phyloP scores from a whole-genome alignment of 2,113 vertebrate genomes.

The Cervus canadensis region DNA sequence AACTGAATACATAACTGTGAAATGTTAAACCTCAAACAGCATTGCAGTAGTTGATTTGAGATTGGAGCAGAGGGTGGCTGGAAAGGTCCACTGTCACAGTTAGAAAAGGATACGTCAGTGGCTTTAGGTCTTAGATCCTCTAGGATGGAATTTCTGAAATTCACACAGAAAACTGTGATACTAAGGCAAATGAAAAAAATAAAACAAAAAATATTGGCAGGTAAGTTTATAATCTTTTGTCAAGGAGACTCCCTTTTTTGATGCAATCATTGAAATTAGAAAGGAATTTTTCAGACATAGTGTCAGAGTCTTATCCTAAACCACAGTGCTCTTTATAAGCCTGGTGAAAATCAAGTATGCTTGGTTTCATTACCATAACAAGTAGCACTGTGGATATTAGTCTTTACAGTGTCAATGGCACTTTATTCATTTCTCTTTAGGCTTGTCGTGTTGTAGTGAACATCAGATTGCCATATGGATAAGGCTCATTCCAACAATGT shows the following conservation, averaged over 20 bases:
- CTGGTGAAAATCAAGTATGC: not conserved
- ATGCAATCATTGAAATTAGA: not conserved
- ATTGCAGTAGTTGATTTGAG: not conserved
- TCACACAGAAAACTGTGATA: not conserved
- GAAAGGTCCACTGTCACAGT: not conserved
- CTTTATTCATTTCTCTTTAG: not conserved
- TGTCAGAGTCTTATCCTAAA: not conserved
- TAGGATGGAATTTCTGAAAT: not conserved
- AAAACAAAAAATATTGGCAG: not conserved
- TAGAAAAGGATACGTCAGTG: not conserved
- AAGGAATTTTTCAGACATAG: not conserved
- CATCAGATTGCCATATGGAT: not conserved
- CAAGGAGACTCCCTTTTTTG: not conserved
- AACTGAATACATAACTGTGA: not conserved
- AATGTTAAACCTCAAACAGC: slow-evolving; percentile 12
- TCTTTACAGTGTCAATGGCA: not conserved
- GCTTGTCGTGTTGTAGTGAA: not conserved
- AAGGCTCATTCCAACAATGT: not conserved
- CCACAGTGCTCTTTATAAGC: not conserved
- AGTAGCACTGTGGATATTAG: not conserved
- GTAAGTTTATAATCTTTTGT: not conserved
- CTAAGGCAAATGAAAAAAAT: not conserved
- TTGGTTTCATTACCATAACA: not conserved
- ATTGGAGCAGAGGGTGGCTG: not conserved
- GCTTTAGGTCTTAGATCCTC: not conserved